Percentiles rank a stretch among this genome's conserved stretches.
Conservation (phyloP, 2,888 invertebrate species). For the Eurytoma californica region DNA sequence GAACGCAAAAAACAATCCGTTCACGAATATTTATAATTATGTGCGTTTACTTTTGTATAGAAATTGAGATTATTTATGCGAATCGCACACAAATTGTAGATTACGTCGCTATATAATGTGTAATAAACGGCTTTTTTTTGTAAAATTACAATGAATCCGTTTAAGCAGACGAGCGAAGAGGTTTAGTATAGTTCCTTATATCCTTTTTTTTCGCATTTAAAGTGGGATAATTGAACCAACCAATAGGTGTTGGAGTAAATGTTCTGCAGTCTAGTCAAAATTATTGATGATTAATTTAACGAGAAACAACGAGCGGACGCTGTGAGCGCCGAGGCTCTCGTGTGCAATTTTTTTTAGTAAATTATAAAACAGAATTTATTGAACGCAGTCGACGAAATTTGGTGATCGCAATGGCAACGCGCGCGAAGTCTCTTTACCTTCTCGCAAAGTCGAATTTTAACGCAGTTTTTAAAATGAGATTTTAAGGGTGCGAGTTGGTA, state of each 20-base stretch:
- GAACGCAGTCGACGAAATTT: neutral
- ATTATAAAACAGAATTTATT: conserved; percentile 27
- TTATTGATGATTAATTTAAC: neutral
- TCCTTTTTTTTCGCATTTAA: no score
- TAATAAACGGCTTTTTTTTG: neutral
- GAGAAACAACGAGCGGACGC: conserved; percentile 31
- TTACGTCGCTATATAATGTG: neutral
- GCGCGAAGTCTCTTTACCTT: no score
- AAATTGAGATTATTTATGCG: conserved; percentile 11
- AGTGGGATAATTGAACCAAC: no score
- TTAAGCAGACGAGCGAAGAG: no score
- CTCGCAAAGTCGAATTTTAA: no score
- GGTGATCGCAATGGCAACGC: no score
- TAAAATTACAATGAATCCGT: no score
- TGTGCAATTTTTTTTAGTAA: conserved; percentile 36
- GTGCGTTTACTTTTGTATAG: conserved; percentile 3
- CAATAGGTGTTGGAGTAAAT: neutral
- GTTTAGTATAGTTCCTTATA: no score
- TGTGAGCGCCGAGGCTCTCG: conserved; percentile 35
- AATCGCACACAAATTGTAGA: neutral
- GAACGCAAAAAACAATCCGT: conserved; percentile 36
- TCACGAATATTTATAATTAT: conserved; percentile 7
- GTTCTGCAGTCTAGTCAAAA: conserved; percentile 47
- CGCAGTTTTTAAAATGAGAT: no score
- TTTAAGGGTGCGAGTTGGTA: no score